Base-by-base conservation (phyloP, 1,140 invertebrate genomes). In the Samia ricini region DNA sequence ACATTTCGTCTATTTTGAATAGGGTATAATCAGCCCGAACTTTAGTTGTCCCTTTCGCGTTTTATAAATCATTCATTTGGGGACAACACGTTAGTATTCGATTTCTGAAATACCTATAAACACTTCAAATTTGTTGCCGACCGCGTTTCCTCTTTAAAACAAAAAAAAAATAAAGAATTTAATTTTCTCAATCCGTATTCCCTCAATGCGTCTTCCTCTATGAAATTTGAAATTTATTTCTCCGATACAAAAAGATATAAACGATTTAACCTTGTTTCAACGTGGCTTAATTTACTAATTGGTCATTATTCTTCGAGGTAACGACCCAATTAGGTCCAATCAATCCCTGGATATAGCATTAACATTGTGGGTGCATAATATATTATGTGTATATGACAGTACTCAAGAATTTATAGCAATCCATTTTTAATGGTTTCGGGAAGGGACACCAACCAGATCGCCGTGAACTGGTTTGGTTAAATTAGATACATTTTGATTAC, bases 291-390 rank as follows among this genome's bases (percentile, higher is more conserved):
- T 88, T 82, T 81, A 80, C 79, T 87, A 86, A 88, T 88, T 86
- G 86, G 76, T 79, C 82, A 84, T 87, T 84, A 89, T 85, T 86
- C 79, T 81, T 84, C 76, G 69, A 79, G 66, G 73, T 85, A 81
- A 86, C 79, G 79, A 81, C 70, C 79, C 87, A 86, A 88, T 88
- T 89, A 84, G 77, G 68, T 80, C 76, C 85, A 86, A 89, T 89
- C 87, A 88, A 89, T 87, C 76, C 79, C 71, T 74, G 71, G 33
- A 76, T 81, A 83, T 69, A 80, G 71, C 76, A 77, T 83, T 77
- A 83, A 82, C 68, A 72, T 77, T 79, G 68, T 72, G 62, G 68
- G 61, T 77, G 71, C 69, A 76, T 77, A 76, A 81, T 75, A 79
- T 81, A 83, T 79, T 79, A 78, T 72, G 61, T 33, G 66, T 83